Evolutionary conservation across 2,113 vertebrate species (phyloP).

Genomic region (Mystacornis crossleyi): DNA sequence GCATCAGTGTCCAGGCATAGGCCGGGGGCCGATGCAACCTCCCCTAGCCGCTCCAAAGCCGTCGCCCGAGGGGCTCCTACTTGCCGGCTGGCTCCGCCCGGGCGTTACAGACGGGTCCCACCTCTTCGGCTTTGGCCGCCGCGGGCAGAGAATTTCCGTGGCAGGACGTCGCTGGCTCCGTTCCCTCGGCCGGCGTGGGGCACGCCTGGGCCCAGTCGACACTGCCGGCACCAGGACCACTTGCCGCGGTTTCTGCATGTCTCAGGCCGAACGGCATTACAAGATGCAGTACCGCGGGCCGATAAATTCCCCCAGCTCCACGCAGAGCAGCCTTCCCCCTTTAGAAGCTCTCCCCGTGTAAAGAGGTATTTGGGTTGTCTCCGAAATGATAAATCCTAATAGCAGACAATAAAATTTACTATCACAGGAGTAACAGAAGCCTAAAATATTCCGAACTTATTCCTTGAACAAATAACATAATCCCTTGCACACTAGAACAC

Average conservation of each 20-base stretch:
- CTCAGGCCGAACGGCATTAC: neutral
- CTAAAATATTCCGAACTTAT: conserved; percentile 78
- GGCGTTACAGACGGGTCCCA: fast-evolving
- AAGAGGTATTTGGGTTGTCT: conserved; percentile 49
- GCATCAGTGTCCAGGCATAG: fast-evolving
- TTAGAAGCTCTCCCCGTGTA: conserved; percentile 18
- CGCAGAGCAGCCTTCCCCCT: neutral
- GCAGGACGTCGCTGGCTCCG: fast-evolving
- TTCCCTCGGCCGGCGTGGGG: neutral
- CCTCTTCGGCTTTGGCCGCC: too few species aligned
- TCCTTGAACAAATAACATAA: conserved; percentile 79
- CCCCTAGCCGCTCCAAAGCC: too few species aligned
- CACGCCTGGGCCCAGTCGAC: fast-evolving
- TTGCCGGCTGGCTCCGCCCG: fast-evolving
- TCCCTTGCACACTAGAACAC: conserved; percentile 86
- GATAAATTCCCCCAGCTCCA: neutral
- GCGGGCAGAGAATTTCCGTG: neutral
- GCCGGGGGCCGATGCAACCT: fast-evolving
- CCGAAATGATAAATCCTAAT: conserved; percentile 77
- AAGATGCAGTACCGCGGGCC: neutral
- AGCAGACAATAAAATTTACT: conserved; percentile 74
- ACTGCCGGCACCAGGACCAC: neutral
- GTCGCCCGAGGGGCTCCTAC: fast-evolving
- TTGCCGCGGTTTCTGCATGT: fast-evolving
- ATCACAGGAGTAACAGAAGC: conserved; percentile 80